phyloP scores from a whole-genome alignment of 2,797 vertebrate genomes.

The Pachyuromys duprasi region DNA sequence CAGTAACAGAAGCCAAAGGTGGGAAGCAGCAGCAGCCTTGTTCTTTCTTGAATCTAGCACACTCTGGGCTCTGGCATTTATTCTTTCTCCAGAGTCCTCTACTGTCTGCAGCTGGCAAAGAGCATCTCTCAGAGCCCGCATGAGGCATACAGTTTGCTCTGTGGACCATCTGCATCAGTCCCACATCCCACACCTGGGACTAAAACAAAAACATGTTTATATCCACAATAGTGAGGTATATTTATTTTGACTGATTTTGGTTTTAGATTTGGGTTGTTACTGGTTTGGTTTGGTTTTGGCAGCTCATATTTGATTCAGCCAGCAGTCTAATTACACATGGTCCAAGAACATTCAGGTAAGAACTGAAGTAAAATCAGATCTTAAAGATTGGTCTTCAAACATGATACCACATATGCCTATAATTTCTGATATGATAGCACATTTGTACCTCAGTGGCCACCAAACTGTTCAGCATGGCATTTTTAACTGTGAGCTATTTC shows the following conservation, averaged over 20 bases:
- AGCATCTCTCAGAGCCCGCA: no score
- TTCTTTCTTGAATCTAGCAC: no score
- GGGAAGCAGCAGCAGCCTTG: no score
- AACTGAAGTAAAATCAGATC: not conserved
- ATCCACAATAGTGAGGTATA: not conserved
- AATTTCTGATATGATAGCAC: not conserved
- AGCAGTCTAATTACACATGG: not conserved
- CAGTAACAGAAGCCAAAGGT: no score
- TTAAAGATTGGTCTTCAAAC: not conserved
- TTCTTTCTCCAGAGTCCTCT: no score
- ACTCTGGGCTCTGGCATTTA: no score
- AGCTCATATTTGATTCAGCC: not conserved
- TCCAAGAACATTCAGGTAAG: not conserved
- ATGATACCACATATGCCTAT: not conserved
- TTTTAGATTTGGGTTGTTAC: not conserved
- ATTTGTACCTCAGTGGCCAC: not conserved
- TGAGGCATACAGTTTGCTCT: no score
- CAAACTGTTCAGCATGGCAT: not conserved
- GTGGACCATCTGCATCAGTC: no score
- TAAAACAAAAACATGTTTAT: no score
- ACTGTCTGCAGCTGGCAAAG: no score
- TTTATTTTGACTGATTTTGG: not conserved
- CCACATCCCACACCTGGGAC: no score
- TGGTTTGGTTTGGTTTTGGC: not conserved
- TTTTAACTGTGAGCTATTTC: not conserved